Base-by-base conservation (phyloP, 2,797 vertebrate species). In the Bryconaethiops microstoma region DNA sequence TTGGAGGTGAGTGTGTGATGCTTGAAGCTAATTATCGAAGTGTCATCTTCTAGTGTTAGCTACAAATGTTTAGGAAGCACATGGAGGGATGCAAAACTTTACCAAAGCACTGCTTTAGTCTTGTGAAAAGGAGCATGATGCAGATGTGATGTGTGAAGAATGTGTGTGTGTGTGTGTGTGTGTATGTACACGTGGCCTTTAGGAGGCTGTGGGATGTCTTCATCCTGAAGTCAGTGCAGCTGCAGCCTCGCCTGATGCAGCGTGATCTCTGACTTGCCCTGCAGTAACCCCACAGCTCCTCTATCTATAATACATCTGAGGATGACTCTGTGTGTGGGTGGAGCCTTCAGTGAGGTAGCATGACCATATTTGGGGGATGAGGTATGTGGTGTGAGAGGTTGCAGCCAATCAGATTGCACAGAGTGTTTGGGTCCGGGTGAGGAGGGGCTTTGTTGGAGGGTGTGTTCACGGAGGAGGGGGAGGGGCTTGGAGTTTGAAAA, bases 331-430 rank as follows among this genome's bases (percentile, higher is more conserved):
- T 60, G 81, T 65, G 76, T 79, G 68, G n/a, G 48, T 19, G 21
- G 29, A 72, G 60, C 42, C 80, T 54, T 86, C 65, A 75, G 85
- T 88, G 87, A 86, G 84, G 59, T 81, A 42, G 84, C 65, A 42
- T 90, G 76, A 55, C 92, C 92, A 88, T 91, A 88, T 94, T 86
- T 88, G 91, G 92, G 74, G 60, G 79, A 60, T 77, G 79, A 77
- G 60, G 52, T 55, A 83, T 92, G 93, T 95, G 94, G 94, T 90
- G 93, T 94, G 94, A 95, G 93, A 80, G 10, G 5, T 87, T 73
- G 84, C 5, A 85, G 74, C 94, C 93, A 93, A 94, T 95, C 88
- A 83, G 84, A 70, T 25, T 2, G 13, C 17, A 52, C 52, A 25
- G 42, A 3, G 83, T 78, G 76, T 48, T 35, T n/a, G 10, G 52